Evolutionary conservation across 2,888 invertebrate species (phyloP).

Genomic region (Adelognathus sp.): DNA sequence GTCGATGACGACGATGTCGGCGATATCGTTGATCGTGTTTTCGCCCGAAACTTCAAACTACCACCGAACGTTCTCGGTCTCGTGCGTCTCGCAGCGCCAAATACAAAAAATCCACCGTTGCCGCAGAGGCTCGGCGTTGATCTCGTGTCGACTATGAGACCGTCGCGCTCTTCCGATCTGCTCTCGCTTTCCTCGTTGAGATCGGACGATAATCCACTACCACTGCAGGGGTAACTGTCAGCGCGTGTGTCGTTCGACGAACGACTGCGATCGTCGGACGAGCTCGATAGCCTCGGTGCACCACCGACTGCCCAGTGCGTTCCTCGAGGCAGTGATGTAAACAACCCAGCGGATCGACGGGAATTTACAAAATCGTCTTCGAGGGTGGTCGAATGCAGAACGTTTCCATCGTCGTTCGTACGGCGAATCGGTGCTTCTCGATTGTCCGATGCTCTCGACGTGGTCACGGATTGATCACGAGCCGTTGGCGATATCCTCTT

Average conservation of each 20-base stretch:
- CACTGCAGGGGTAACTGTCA: conserved; percentile 27
- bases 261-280: conserved; percentile 66
- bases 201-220: conserved; percentile 70
- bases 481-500: conserved; percentile 70
- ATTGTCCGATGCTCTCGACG: conserved; percentile 45
- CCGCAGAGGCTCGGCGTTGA: conserved; percentile 69
- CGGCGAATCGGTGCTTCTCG: conserved; percentile 9
- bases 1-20: conserved; percentile 60
- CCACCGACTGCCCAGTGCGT: conserved; percentile 32
- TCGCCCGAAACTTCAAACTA: conserved; percentile 62
- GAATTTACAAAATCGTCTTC: conserved; percentile 3
- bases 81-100: conserved; percentile 38
- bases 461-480: conserved; percentile 64
- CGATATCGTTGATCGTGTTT: conserved; percentile 41
- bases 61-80: conserved; percentile 68
- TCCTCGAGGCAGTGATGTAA: conserved; percentile 39
- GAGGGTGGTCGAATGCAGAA: neutral
- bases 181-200: conserved; percentile 73
- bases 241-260: conserved; percentile 54
- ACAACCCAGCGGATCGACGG: conserved; percentile 24
- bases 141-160: conserved; percentile 67
- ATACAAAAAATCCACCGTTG: conserved; percentile 59
- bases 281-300: conserved; percentile 44
- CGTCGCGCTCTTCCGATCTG: conserved; percentile 74
- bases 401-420: neutral